Conservation (phyloP, 2,888 invertebrate species). For the Orchestes rusci region DNA sequence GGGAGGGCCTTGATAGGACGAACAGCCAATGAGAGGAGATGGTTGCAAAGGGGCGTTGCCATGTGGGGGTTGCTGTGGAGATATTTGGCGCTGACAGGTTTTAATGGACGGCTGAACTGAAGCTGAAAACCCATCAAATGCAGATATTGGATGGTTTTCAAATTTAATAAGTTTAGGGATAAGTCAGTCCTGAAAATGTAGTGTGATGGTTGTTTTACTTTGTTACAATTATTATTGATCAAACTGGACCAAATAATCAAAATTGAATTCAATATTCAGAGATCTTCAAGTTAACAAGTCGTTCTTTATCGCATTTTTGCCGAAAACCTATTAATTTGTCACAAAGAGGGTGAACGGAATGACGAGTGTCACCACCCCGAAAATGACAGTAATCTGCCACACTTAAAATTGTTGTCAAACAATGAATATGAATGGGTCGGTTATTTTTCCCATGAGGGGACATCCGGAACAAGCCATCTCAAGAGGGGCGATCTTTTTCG, state of each 20-base stretch:
- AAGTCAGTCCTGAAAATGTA: no score
- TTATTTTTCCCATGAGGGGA: constrained; percentile 35
- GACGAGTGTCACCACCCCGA: constrained; percentile 19
- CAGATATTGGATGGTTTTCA: constrained; percentile 31
- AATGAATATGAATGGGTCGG: constrained; percentile 37
- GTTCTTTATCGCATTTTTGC: constrained; percentile 14
- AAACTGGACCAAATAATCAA: no score
- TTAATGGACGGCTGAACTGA: constrained; percentile 10
- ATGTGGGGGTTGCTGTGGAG: no score
- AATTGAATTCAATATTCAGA: no score
- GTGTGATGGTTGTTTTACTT: no score
- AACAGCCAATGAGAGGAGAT: constrained; percentile 7
- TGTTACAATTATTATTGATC: no score
- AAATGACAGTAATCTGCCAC: constrained; percentile 38
- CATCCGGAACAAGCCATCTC: no score
- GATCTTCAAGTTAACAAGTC: constrained; percentile 9
- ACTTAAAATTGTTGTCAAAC: constrained; percentile 39
- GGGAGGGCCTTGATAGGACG: no score
- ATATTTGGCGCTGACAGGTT: constrained; percentile 35
- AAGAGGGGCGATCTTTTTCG: no score
- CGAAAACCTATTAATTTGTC: constrained; percentile 28
- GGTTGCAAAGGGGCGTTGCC: no score
- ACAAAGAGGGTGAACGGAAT: no score
- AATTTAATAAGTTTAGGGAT: no score
- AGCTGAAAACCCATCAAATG: constrained; percentile 34